phyloP scores from a whole-genome alignment of 2,113 vertebrate genomes.

The Ictidomys tridecemlineatus region DNA sequence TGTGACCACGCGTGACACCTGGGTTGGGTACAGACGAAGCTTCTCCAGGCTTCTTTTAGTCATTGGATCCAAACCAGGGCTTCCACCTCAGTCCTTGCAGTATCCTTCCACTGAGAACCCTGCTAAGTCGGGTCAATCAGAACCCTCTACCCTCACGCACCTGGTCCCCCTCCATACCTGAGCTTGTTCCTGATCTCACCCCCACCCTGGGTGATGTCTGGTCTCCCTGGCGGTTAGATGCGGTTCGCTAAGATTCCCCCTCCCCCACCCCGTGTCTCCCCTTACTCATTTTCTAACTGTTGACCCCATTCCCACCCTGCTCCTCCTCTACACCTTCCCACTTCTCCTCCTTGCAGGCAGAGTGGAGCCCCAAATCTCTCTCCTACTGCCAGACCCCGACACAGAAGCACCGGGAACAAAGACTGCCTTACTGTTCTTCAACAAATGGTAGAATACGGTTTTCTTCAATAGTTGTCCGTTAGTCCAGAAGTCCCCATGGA shows the following conservation, averaged over 20 bases:
- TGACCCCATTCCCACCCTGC: not conserved
- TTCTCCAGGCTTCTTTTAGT: too few species aligned
- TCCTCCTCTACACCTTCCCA: not conserved
- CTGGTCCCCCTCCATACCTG: not conserved
- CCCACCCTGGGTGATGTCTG: too few species aligned
- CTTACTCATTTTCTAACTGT: not conserved
- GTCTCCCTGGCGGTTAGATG: not conserved
- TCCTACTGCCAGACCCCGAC: not conserved
- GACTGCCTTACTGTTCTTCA: not conserved
- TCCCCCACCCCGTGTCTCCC: not conserved
- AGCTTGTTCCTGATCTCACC: too few species aligned
- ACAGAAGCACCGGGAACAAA: not conserved
- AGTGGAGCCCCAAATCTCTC: not conserved
- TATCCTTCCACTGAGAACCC: not conserved
- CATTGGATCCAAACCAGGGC: not conserved
- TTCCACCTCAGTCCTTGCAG: not conserved
- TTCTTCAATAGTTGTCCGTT: not conserved
- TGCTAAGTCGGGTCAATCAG: not conserved
- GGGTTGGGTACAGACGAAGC: not conserved
- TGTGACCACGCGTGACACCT: rapidly evolving
- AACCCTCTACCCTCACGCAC: too few species aligned
- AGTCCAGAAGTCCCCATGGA: not conserved
- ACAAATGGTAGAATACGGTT: not conserved
- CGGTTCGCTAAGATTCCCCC: too few species aligned
- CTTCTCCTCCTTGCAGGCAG: not conserved